Evolutionary conservation across 2,797 vertebrate genomes (phyloP), one percentile per base, ranked within the genome.

Genomic region (Knipowitschia caucasica): DNA sequence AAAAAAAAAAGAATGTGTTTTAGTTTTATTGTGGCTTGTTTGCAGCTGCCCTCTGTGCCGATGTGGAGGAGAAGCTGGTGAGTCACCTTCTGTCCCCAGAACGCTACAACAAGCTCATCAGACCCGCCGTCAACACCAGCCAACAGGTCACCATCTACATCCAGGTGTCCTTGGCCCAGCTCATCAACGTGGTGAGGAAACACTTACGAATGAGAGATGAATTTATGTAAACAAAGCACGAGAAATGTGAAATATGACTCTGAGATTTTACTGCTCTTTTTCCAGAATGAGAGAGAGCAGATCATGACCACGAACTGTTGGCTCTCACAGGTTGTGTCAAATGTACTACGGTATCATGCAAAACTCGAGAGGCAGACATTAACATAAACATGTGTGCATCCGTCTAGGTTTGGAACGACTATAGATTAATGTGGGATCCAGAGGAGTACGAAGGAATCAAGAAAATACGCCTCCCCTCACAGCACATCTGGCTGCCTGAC

Each of bases 261-360:
- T 39, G n/a, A n/a, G n/a, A n/a, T 14, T 63, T 24, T 53, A 17
- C 57, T 11, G 52, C 15, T 79, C 42, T 83, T 67, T 83, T 89
- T 74, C n/a, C 85, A 99, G 96, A 99, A 99, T 7, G 95, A 98
- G 71, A 90, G 95, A 57, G 96, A 99, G 24, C 96, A 99, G 87
- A 95, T 99, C 72, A 99, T 99, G 96, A 98, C 94, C 50, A 98
- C 95, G 25, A 99, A 97, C 0, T 92, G 97, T 66, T 99, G 96
- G 96, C 89, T 98, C 52, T 93, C 92, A 56, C 96, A 99, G 93
- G 96, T 95, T 63, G 38, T 59, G 43, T 29, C 1, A 2, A 21
- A 40, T 1, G 3, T 25, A n/a, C n/a, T n/a, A n/a, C n/a, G n/a
- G n/a, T n/a, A n/a, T n/a, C n/a, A n/a, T n/a, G n/a, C n/a, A n/a